Base-by-base conservation (phyloP, 2,797 vertebrate species). In the Poeciliopsis turneri region DNA sequence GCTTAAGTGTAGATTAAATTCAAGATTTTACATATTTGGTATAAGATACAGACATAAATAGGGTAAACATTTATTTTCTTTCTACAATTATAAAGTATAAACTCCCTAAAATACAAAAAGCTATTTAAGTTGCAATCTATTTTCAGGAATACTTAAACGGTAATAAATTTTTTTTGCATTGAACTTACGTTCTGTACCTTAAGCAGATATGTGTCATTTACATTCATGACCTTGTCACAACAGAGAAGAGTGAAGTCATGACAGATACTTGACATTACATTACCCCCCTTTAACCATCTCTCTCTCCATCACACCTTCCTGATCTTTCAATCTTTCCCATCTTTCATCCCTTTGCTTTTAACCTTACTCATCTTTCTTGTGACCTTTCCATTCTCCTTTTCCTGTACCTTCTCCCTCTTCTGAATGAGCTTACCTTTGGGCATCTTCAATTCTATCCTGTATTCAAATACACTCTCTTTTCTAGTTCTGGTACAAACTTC, bases 251-350 rank as follows among this genome's bases (percentile, higher is more conserved):
- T 91, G 90, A 91, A 93, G 92, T 89, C 93, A 91, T 91, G 93
- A 93, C 92, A 93, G 91, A 92, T 91, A 90, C 87, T 90, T 92
- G 93, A 94, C 89, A 91, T 90, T 91, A 93, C 87, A 93, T 94
- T 94, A 94, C 80, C 85, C 87, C 83, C 86, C 86, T 93, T 93
- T 93, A 94, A 93, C 93, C 91, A 94, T 92, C 90, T 84, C 84
- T 77, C 75, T 75, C 75, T 77, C 71, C 77, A 76, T 86, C 86
- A 78, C 82, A 78, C 72, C 82, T 78, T 83, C 81, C 70, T 77
- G 81, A 89, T 92, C 87, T 81, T 79, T 77, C 78, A 84, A 79
- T 71, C 76, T 73, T 78, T 82, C 74, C 76, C 74, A 81, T 82
- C 79, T 81, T 87, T 82, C 79, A 77, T 88, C 51, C 66, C 77